These are phyloP conservation scores for Erinaceus europaeus DNA, from an alignment of 2,113 vertebrate species.

Conservation along the genomic window DNA sequence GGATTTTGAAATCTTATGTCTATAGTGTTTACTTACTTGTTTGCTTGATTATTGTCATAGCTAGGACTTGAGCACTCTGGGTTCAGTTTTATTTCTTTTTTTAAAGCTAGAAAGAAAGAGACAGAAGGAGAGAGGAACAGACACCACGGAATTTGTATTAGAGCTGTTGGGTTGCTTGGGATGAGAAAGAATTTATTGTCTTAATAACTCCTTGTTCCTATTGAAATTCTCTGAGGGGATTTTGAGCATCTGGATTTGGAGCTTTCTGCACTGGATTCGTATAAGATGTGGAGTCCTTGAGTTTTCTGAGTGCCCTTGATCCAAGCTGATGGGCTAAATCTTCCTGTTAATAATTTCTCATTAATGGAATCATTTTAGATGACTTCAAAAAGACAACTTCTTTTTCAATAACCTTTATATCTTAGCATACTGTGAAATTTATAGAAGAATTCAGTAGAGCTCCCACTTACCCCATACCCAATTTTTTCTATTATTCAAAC, in stretches of 20 bases:
- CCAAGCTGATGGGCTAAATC: background rate
- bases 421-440: no score
- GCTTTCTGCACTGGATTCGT: slow-evolving; percentile 1
- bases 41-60: no score
- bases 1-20: slow-evolving; percentile 27
- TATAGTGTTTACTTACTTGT: no score
- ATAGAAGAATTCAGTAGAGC: no score
- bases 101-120: no score
- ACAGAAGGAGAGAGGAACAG: no score
- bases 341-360: slow-evolving; percentile 22
- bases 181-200: slow-evolving; percentile 32
- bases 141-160: background rate
- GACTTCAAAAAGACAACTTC: background rate
- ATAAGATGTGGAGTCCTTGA: background rate
- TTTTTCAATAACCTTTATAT: slow-evolving; percentile 13
- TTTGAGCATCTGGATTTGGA: background rate
- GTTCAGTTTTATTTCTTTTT: no score
- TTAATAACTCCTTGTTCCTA: background rate
- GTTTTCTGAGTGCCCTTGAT: slow-evolving; percentile 25
- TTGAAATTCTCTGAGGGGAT: slow-evolving; percentile 18
- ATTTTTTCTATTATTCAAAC: background rate
- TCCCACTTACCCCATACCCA: background rate
- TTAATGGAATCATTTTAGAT: slow-evolving; percentile 41
- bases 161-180: background rate
- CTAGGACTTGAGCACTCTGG: no score